Percentiles rank a stretch among this genome's conserved stretches.
phyloP scores from a whole-genome alignment of 2,888 invertebrate species.

The Tenthredo mesomela region DNA sequence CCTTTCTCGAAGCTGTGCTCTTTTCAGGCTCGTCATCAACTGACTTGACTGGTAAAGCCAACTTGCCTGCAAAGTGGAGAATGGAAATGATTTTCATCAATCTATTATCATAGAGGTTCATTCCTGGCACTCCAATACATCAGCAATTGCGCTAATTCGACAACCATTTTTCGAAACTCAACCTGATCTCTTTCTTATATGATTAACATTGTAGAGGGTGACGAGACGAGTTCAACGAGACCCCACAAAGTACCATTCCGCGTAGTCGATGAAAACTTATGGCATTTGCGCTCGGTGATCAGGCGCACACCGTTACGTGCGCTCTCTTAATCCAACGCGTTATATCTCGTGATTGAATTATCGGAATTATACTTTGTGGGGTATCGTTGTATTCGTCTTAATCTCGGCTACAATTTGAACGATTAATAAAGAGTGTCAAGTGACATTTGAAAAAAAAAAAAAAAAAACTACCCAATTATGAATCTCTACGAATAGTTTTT shows the following conservation, averaged over 20 bases:
- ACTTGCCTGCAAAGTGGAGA: slow-evolving; percentile 84
- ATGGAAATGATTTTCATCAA: slow-evolving; percentile 30
- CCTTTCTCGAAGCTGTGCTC: slow-evolving; percentile 88
- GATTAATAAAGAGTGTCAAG: background rate
- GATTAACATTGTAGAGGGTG: background rate
- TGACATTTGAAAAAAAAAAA: slow-evolving; percentile 1
- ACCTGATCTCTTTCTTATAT: background rate
- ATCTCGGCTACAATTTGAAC: background rate
- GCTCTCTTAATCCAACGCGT: background rate
- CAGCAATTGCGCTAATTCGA: background rate
- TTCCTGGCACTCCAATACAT: background rate
- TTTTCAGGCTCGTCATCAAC: slow-evolving; percentile 91
- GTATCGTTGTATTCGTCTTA: slow-evolving; percentile 29
- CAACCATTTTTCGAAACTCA: background rate
- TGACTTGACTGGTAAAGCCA: slow-evolving; percentile 95
- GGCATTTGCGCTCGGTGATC: background rate
- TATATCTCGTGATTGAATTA: background rate
- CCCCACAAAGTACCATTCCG: slow-evolving; percentile 18
- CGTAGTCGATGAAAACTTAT: background rate
- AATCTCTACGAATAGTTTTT: background rate
- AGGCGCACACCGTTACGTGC: background rate
- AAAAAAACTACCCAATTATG: background rate
- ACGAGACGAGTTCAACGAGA: slow-evolving; percentile 11
- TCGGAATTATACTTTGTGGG: slow-evolving; percentile 5
- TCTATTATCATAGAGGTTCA: background rate